Base-by-base conservation (phyloP, 2,113 vertebrate genomes). In the Boleophthalmus pectinirostris region DNA sequence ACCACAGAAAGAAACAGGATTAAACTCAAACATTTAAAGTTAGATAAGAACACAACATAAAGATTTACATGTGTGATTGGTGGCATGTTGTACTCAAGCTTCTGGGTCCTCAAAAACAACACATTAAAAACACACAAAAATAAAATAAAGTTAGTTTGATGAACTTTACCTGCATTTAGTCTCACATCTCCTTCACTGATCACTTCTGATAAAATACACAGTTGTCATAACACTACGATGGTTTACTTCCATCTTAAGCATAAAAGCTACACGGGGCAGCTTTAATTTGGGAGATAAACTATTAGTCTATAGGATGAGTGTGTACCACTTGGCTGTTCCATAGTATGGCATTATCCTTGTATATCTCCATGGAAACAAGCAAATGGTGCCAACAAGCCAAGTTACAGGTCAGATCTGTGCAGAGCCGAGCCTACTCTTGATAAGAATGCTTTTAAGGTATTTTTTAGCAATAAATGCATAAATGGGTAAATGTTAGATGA, bases 1-100 rank as follows among this genome's bases (percentile, higher is more conserved):
- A 68, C 68, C 25, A 68, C 18, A 47, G 21, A 82, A 61, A 63
- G 51, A 72, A 46, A 66, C 70, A 61, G 29, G 21, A 66, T 58
- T 57, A 13, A 11, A 57, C 9, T 3, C 20, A 57, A 24, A 38
- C 35, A 38, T 5, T 38, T 38, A 12, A 57, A 57, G 24, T 66
- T 53, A 53, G 20, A n/a, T 53, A n/a, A 53, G 51, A 18, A n/a
- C 51, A 53, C 49, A 51, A 51, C 49, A 47, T 38, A 63, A 71
- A 73, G 74, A 24, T 57, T 38, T 46, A 82, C 33, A 11, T 10
- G 73, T 10, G 73, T 57, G n/a, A 54, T 54, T 2, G 29, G 18
- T 23, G 11, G 53, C n/a, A 18, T 49, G 47, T 49, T 16, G 15
- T 18, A 49, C 47, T 49, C 46, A 47, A 47, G 16, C 14, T 18